phyloP scores from a whole-genome alignment of 1,140 invertebrate genomes.

The Bombus confusus region DNA sequence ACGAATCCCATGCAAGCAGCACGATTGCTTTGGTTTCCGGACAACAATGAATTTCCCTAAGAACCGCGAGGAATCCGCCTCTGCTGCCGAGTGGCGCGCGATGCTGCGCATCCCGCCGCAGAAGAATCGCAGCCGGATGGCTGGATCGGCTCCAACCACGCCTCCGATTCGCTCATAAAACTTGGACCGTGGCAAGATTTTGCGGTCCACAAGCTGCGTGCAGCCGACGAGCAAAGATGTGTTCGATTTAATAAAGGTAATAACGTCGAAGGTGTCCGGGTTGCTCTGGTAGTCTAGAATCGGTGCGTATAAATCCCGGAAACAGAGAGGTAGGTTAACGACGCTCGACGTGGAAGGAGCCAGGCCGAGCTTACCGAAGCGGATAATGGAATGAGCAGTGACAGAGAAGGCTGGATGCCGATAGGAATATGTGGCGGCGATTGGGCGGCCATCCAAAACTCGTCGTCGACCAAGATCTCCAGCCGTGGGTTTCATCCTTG shows the following conservation, averaged over 20 bases:
- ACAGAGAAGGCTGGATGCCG: conserved; percentile 39
- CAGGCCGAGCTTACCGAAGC: background rate
- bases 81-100: background rate
- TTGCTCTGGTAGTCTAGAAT: conserved; percentile 58
- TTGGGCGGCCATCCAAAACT: conserved; percentile 81
- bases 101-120: conserved; percentile 33
- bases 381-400: conserved; percentile 52
- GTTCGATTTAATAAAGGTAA: conserved; percentile 83
- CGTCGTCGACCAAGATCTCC: conserved; percentile 63
- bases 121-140: background rate
- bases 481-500: conserved; percentile 51
- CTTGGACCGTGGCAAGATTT: conserved; percentile 37
- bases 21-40: conserved; percentile 37
- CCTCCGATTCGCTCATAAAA: conserved; percentile 60
- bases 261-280: conserved; percentile 81
- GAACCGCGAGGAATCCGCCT: conserved; percentile 47
- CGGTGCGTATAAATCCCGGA: conserved; percentile 70
- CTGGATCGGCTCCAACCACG: conserved; percentile 65
- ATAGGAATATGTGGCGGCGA: conserved; percentile 80
- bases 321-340: conserved; percentile 5
- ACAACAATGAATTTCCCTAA: conserved; percentile 27
- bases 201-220: conserved; percentile 40
- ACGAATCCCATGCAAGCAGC: background rate
- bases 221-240: conserved; percentile 7
- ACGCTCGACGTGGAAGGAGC: background rate